Base-by-base conservation (phyloP, 2,113 vertebrate genomes). In the Lamprologus speciosus region DNA sequence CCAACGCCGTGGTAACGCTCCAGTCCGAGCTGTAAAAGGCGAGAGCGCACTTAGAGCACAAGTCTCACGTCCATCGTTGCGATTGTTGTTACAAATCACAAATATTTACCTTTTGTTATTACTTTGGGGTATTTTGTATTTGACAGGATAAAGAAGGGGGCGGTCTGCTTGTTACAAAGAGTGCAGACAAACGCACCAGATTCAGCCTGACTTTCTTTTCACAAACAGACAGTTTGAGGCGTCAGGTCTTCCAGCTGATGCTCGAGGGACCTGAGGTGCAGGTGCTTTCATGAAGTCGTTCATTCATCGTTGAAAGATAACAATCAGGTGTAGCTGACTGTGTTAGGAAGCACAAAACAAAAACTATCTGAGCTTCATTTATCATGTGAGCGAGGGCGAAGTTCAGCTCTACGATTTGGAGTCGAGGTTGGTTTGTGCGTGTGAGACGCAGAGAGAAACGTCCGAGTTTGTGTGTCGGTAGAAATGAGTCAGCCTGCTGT, bases 1-100 rank as follows among this genome's bases (percentile, higher is more conserved):
- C 98, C 97, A 1, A 99, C 98, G 0, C 97, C 97, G 1, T 98
- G 97, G 96, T 96, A 98, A 7, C 97, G 97, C 91, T 98, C 75
- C 86, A 99, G 89, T 2, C 99, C 99, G 63, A 99, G 96, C 98
- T 99, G 96, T 6, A 57, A 90, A 90, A 94, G 33, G 85, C 28
- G 95, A 81, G 90, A 73, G 51, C 4, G 17, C 3, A 58, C 16
- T 53, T 26, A 31, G 14, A 63, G 13, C 14, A 63, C 9, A 19
- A 63, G 58, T 4, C 60, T 68, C 7, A 40, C 33, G 0, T 37
- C 33, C 63, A 40, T 68, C 3, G 1, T 40, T 68, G 17, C 3
- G 1, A 6, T 2, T 63, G 17, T n/a, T 35, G 31, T 35, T 35
- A 63, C 23, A 16, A 60, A 19, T 35, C 58, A 0, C 31, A 33